Conservation (phyloP, 2,797 vertebrate genomes). For the Neosalanx taihuensis region DNA sequence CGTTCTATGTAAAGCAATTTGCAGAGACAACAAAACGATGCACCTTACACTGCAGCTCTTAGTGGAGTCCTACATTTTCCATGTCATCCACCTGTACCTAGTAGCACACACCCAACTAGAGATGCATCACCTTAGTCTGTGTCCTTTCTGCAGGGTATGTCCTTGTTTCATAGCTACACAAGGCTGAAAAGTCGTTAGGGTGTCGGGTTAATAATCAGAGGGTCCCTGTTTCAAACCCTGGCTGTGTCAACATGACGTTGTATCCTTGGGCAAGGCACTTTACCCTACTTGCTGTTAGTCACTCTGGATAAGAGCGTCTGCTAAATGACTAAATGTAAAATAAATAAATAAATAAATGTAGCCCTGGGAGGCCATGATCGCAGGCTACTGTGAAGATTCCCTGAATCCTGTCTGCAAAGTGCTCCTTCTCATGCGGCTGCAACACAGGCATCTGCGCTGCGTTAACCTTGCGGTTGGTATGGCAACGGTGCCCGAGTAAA, state of each 20-base stretch:
- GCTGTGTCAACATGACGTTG: too few species aligned
- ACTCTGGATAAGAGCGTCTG: too few species aligned
- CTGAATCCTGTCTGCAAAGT: background rate
- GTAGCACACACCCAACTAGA: constrained; percentile 15
- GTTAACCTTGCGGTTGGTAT: too few species aligned
- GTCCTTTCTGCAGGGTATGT: constrained; percentile 7
- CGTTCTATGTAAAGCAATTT: constrained; percentile 1
- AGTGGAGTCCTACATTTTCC: constrained; percentile 27
- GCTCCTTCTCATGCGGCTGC: too few species aligned
- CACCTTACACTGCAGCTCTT: constrained; percentile 14
- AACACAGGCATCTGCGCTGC: too few species aligned
- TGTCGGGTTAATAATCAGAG: too few species aligned
- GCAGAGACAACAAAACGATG: constrained; percentile 15
- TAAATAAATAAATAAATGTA: too few species aligned
- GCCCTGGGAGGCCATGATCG: background rate
- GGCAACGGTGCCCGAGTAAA: too few species aligned
- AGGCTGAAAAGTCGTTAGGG: background rate
- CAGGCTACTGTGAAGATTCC: background rate
- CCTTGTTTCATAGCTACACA: constrained; percentile 3
- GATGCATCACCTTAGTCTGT: constrained; percentile 2
- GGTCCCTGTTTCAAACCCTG: too few species aligned
- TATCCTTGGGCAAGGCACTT: too few species aligned
- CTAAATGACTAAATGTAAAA: too few species aligned
- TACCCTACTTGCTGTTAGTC: too few species aligned
- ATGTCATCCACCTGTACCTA: constrained; percentile 19